Evolutionary conservation across 53 echinoderm and acorn worm genomes (phyloP), one percentile per base, ranked within the genome.

Genomic region (Luidia sarsii): DNA sequence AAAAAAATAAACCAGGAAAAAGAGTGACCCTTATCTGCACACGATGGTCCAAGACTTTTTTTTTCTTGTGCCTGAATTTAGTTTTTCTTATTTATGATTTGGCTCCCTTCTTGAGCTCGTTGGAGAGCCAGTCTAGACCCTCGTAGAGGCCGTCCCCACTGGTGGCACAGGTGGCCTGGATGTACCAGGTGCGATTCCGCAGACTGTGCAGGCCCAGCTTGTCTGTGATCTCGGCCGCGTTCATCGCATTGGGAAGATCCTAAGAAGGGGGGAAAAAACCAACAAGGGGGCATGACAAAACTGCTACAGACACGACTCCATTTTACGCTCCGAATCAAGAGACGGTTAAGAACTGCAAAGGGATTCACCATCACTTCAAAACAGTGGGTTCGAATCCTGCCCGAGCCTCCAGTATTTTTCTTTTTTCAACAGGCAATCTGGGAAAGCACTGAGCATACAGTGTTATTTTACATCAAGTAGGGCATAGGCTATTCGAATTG

Each of bases 71-170:
- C n/a, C n/a, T n/a, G n/a, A n/a, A n/a, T n/a, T n/a, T n/a, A n/a
- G n/a, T n/a, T n/a, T n/a, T n/a, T n/a, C n/a, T n/a, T n/a, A n/a
- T 36, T 65, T 34, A 35, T 54, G 79, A 86, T 68, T 87, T 87
- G 3, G 7, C n/a, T 1, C 50, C 18, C 7, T 64, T 85, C 36
- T 90, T 90, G 38, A 95, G 88, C 41, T 70, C 62, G 27, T 24
- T 27, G 6, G 92, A 96, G 1, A 97, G 69, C 97, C 97, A 97
- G 33, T 97, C 97, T 6, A 97, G 85, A 30, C 97, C 97, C 54
- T 97, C 97, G 48, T 97, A 97, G 37, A 97, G 88, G 57, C 97
- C 97, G 41, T 97, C 94, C 0, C 97, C 97, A 18, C 91, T 85
- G 2, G 96, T 95, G 18, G 93, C 93, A 48, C 94, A 94, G 0